phyloP scores from a whole-genome alignment of 2,888 invertebrate species.

The Eupithecia inturbata region DNA sequence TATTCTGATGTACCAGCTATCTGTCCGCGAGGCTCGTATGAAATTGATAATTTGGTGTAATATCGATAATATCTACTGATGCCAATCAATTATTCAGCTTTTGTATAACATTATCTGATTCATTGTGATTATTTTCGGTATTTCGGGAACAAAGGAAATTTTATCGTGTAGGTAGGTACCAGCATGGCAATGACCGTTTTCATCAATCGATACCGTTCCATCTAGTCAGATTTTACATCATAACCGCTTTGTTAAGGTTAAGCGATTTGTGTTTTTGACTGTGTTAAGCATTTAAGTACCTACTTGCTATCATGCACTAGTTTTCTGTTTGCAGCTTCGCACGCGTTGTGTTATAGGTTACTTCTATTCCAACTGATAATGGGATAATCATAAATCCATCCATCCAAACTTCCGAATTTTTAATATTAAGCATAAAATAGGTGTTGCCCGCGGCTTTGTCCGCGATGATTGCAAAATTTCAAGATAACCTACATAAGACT shows the following conservation, averaged over 20 bases:
- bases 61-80: conserved; percentile 16
- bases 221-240: not conserved
- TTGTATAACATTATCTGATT: conserved; percentile 7
- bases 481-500: not conserved
- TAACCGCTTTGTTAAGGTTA: not conserved
- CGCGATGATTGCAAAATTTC: no score
- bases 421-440: no score
- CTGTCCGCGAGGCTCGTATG: conserved; percentile 43
- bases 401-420: no score
- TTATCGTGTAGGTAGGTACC: not conserved
- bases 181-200: not conserved
- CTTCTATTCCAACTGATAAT: no score
- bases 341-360: no score
- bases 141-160: conserved; percentile 1
- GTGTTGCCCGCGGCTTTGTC: no score
- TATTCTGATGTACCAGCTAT: conserved; percentile 46
- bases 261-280: no score
- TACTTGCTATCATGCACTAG: no score
- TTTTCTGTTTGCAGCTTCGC: no score
- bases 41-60: conserved; percentile 33
- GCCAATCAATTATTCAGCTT: conserved; percentile 25
- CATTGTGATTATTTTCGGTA: not conserved
- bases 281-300: no score
- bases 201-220: not conserved
- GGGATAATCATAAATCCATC: no score